phyloP scores from a whole-genome alignment of 2,888 invertebrate species.

The Coremacera marginata region DNA sequence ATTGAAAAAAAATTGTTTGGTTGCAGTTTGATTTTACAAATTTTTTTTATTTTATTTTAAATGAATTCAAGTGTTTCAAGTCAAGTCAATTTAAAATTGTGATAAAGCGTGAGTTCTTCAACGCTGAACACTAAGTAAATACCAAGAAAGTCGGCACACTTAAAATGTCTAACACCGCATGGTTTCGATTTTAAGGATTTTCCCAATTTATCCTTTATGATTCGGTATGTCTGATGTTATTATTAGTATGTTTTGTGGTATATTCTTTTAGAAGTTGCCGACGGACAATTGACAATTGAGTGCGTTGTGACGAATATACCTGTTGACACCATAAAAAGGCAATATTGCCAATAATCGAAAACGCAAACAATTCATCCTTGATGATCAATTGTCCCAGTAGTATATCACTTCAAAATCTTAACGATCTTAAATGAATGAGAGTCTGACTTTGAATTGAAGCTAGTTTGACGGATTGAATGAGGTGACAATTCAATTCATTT shows the following conservation, averaged over 20 bases:
- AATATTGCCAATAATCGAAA: conserved; percentile 32
- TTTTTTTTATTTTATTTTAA: no score
- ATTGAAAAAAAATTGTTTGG: no score
- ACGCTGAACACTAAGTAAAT: background rate
- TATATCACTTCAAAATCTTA: background rate
- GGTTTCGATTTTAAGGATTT: conserved; percentile 37
- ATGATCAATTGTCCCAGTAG: background rate
- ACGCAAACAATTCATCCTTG: conserved; percentile 2
- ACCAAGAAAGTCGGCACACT: conserved; percentile 19
- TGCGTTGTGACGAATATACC: conserved; percentile 34
- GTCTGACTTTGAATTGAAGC: conserved; percentile 6
- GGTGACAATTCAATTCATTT: background rate
- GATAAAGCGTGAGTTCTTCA: background rate
- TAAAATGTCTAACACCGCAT: conserved; percentile 31
- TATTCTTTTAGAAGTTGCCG: conserved; percentile 29
- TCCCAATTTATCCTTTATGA: conserved; percentile 34
- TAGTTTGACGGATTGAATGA: background rate
- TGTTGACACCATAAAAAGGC: conserved; percentile 36
- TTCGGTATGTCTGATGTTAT: conserved; percentile 38
- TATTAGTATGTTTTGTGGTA: conserved; percentile 30
- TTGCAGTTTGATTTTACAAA: no score
- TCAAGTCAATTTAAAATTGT: background rate
- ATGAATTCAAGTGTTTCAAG: background rate
- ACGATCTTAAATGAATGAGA: background rate
- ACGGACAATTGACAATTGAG: conserved; percentile 15